These are phyloP conservation scores for Ferdinandea cuprea DNA, from an alignment of 2,888 invertebrate species.

Conservation along the genomic window DNA sequence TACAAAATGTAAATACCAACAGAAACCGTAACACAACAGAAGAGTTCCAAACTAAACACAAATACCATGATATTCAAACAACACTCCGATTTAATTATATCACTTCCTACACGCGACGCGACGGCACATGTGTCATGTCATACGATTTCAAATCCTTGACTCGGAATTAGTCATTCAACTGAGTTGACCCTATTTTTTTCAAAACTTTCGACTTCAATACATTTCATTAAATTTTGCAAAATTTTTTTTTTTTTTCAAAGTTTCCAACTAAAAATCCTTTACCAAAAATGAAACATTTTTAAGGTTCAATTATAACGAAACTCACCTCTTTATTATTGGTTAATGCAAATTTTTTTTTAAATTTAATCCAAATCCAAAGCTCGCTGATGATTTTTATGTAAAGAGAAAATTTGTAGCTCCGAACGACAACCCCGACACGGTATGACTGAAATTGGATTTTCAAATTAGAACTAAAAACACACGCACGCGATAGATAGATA, in stretches of 20 bases:
- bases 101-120: slow-evolving; percentile 13
- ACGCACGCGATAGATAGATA: too few species aligned
- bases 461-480: slow-evolving; percentile 32
- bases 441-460: slow-evolving; percentile 15
- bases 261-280: background rate
- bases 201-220: slow-evolving; percentile 11
- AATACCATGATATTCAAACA: background rate
- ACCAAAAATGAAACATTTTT: background rate
- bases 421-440: slow-evolving; percentile 26
- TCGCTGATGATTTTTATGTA: background rate
- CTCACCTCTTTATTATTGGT: slow-evolving; percentile 33
- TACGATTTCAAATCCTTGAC: slow-evolving; percentile 28
- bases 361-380: background rate
- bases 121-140: slow-evolving; percentile 2
- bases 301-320: background rate
- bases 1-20: too few species aligned
- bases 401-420: background rate
- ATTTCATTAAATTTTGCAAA: slow-evolving; percentile 20
- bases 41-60: too few species aligned
- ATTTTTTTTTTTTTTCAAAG: background rate
- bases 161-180: slow-evolving; percentile 1
- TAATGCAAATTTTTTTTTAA: slow-evolving; percentile 24
- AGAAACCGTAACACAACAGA: background rate
- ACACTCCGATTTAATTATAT: slow-evolving; percentile 7
- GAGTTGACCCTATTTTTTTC: slow-evolving; percentile 14